These are phyloP conservation scores for Rhinichthys klamathensis DNA, from an alignment of 2,113 vertebrate species.

Conservation along the genomic window DNA sequence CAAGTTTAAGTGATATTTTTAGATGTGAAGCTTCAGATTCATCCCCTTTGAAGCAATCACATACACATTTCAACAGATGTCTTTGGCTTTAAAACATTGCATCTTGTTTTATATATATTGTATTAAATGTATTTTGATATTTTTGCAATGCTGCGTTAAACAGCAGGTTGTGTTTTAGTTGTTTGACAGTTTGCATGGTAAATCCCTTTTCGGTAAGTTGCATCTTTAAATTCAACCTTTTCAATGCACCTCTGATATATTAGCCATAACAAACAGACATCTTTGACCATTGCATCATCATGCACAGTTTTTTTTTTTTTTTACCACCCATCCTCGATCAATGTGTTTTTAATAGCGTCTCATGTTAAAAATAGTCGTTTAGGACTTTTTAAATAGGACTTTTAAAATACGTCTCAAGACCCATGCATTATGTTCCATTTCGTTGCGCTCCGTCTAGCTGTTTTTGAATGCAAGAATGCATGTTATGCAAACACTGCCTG, in stretches of 20 bases:
- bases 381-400: neutral
- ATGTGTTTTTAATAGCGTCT: neutral
- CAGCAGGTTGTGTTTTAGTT: neutral
- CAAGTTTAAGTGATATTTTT: no score
- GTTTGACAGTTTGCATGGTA: neutral
- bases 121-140: neutral
- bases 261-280: neutral
- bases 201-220: neutral
- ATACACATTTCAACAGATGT: no score
- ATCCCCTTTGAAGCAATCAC: no score
- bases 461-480: constrained; percentile 17
- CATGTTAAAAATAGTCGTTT: neutral
- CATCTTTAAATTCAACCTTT: neutral
- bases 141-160: neutral
- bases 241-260: neutral
- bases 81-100: no score
- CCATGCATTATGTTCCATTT: neutral
- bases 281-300: neutral
- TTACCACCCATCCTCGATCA: no score
- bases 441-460: neutral
- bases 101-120: no score
- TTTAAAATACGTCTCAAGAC: neutral
- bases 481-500: constrained; percentile 9
- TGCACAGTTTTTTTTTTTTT: neutral
- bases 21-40: no score